These are phyloP conservation scores for Mythimna impura DNA, from an alignment of 2,888 invertebrate species.

Conservation along the genomic window DNA sequence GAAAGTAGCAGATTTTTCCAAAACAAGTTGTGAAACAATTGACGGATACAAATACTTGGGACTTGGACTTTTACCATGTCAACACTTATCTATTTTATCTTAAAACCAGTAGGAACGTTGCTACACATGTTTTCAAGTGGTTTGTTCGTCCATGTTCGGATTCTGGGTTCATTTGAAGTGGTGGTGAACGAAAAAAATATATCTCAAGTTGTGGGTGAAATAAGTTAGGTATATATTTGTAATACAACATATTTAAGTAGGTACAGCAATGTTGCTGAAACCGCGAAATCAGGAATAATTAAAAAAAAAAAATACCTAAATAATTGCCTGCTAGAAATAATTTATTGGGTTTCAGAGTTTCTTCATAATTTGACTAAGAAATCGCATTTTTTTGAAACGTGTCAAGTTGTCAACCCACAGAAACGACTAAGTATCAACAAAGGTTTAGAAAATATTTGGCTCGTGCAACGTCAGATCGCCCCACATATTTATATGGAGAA, in stretches of 20 bases:
- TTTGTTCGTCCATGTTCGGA: conserved; percentile 26
- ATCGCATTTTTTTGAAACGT: background rate
- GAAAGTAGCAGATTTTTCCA: conserved; percentile 38
- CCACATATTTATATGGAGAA: conserved; percentile 47
- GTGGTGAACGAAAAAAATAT: conserved; percentile 15
- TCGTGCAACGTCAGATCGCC: conserved; percentile 3
- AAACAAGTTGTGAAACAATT: conserved; percentile 31
- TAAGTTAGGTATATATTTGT: background rate
- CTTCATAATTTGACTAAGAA: background rate
- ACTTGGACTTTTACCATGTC: conserved; percentile 25
- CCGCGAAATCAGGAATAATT: background rate
- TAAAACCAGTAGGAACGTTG: conserved; percentile 43
- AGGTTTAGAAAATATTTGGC: conserved; percentile 22
- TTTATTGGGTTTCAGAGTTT: background rate
- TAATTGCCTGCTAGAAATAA: too few relatives aligned
- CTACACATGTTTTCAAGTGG: conserved; percentile 55
- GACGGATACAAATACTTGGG: conserved; percentile 27
- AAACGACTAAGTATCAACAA: background rate
- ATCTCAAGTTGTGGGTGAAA: conserved; percentile 2
- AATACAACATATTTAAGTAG: background rate
- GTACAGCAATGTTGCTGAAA: background rate
- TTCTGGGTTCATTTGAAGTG: conserved; percentile 20
- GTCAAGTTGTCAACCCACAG: background rate
- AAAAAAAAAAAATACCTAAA: too few relatives aligned
- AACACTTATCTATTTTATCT: conserved; percentile 55